These are phyloP conservation scores for Tupaia chinensis DNA, from an alignment of 2,113 vertebrate genomes.

Conservation along the genomic window DNA sequence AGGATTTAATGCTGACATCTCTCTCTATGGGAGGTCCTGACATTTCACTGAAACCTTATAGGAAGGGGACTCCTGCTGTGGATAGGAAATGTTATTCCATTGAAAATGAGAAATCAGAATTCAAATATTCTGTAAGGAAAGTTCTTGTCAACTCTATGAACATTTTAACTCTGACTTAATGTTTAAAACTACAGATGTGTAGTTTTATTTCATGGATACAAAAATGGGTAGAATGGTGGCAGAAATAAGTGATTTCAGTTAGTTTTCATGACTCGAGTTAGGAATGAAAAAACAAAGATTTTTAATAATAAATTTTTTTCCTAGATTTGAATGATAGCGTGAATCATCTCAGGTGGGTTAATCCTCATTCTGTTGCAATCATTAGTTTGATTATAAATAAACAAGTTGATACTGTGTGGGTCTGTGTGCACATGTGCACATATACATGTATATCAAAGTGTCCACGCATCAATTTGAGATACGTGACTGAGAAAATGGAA, in stretches of 20 bases:
- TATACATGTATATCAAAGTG: neutral
- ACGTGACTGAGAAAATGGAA: neutral
- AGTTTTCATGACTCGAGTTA: neutral
- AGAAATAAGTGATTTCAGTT: neutral
- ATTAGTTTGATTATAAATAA: neutral
- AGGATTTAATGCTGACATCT: neutral
- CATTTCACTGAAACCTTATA: conserved; percentile 59
- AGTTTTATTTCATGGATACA: neutral
- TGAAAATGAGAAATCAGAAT: neutral
- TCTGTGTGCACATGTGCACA: too few relatives aligned
- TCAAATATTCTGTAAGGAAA: conserved; percentile 7
- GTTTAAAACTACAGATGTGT: neutral
- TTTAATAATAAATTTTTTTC: neutral
- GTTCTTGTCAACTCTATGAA: conserved; percentile 39
- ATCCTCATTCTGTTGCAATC: neutral
- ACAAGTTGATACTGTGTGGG: neutral
- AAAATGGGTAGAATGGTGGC: neutral
- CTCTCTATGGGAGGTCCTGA: conserved; percentile 40
- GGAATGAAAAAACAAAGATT: neutral
- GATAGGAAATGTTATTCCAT: conserved; percentile 24
- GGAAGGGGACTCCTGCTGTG: neutral
- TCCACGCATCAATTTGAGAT: neutral
- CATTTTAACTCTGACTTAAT: neutral
- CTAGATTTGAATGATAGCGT: neutral
- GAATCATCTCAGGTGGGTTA: neutral